A percentile compares a stretch with the other conserved stretches of the same genome.
These are phyloP conservation scores for Etia nguti DNA, from an alignment of 2,113 vertebrate species.

Conservation along the genomic window DNA sequence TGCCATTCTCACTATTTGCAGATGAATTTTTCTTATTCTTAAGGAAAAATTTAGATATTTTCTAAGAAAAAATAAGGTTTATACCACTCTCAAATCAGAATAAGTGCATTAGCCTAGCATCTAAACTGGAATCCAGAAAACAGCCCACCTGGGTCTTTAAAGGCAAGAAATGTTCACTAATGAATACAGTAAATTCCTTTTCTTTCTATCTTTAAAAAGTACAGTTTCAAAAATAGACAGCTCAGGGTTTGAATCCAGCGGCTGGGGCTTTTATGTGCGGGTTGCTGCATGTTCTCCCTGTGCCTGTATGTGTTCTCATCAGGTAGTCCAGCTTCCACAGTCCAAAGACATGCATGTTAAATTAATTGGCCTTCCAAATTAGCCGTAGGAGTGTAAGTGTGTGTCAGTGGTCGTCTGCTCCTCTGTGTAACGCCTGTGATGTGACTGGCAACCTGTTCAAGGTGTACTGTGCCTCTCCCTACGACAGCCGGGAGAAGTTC, in stretches of 20 bases:
- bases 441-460: not conserved
- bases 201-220: not conserved
- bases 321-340: not conserved
- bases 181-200: not conserved
- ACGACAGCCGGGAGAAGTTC: not conserved
- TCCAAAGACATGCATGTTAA: not conserved
- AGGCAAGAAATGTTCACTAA: not conserved
- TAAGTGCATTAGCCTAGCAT: not conserved
- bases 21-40: not conserved
- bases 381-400: not conserved
- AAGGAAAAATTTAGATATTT: not conserved
- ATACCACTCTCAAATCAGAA: not conserved
- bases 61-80: not conserved
- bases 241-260: not conserved
- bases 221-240: not conserved
- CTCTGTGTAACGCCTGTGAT: not conserved
- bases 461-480: not conserved
- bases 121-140: not conserved
- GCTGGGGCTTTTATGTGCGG: not conserved
- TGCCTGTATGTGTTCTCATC: not conserved
- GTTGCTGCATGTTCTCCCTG: not conserved
- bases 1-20: not conserved
- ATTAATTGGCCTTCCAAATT: not conserved
- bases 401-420: not conserved
- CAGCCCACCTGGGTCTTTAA: not conserved